Base-by-base conservation (phyloP, 2,113 vertebrate genomes). In the Dascyllus trimaculatus region DNA sequence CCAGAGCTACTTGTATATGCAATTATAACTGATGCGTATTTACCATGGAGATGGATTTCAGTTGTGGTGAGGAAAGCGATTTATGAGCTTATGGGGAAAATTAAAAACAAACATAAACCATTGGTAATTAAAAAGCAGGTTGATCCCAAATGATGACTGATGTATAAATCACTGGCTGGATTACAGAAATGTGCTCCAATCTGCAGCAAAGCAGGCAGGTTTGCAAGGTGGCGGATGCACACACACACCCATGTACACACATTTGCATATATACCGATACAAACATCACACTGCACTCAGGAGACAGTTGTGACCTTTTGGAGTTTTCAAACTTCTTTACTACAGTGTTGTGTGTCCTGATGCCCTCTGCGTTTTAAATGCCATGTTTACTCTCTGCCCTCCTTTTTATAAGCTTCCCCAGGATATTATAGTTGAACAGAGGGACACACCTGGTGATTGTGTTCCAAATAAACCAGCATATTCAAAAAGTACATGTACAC, bases 81-180 rank as follows among this genome's bases (percentile, higher is more conserved):
- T 91, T 88, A 92, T 81, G 87, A 78, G 85, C 85, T 93, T 83
- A 78, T 71, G 66, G 71, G 78, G 85, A 71, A 86, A 90, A 91
- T 90, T 79, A 84, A 88, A 92, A 92, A 89, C 87, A 87, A 91
- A 92, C 85, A 88, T 90, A 87, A 92, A 91, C 77, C 80, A 81
- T 29, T 74, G 64, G 71, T 86, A 89, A 91, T 88, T 89, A 90
- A 90, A 86, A 87, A 90, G 58, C 78, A 89, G 68, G 85, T 90
- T 85, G 85, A 86, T 90, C 88, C 84, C 74, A 72, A 85, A 86
- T 82, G 85, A 89, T 85, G 84, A 86, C 75, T 87, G 73, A 46
- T 79, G 63, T 82, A 40, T 78, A 86, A 85, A 88, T 85, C 73
- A 74, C 61, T 25, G 73, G 66, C 53, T 32, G 57, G 25, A 46